Evolutionary conservation across 37 sponge, comb jelly and placozoan genomes (phyloP), one percentile per base, ranked within the genome.

Genomic region (Cladorhizidae sp.): DNA sequence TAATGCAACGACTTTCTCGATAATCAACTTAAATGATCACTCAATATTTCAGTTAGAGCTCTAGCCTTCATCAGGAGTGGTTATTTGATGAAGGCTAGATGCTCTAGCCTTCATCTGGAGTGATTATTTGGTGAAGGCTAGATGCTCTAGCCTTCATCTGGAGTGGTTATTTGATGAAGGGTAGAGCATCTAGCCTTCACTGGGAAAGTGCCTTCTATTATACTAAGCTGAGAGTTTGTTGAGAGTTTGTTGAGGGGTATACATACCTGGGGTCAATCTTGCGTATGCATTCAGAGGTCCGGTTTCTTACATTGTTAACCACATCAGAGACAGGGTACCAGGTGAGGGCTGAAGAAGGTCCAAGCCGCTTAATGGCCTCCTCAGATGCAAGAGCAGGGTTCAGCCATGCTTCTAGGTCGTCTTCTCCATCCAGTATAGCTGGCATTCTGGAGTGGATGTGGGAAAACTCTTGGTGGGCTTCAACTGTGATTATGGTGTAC

Each of bases 391-490:
- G 52, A 21, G 72, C 38, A 38, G 75, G 80, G 57, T 91, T 83
- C 64, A 94, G 61, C 95, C 95, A 94, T 42, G 67, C 33, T 26
- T 38, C 8, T 33, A 94, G 38, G 28, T 88, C 95, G 0, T 77
- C 89, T 25, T 94, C 89, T 15, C 89, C 89, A 41, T 91, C 92
- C 58, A 94, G 81, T 29, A 94, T 81, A 26, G 95, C 95, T 78
- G 97, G 97, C 94, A 96, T 93, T 67, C 97, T 68, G 42, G 90
- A 49, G 74, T 96, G 97, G 42, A 96, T 89, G 59, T 87, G 75
- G 15, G 70, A 57, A 75, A 96, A 82, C 20, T 40, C 20, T 0
- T 79, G 58, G 29, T 82, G 83, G 0, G 97, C 92, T 9, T 91
- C 89, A n/a, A 94, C 89, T 28, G 97, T 96, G 31, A 96, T 94